Conservation (phyloP, 2,113 vertebrate genomes). For the Toxotes chatareus region DNA sequence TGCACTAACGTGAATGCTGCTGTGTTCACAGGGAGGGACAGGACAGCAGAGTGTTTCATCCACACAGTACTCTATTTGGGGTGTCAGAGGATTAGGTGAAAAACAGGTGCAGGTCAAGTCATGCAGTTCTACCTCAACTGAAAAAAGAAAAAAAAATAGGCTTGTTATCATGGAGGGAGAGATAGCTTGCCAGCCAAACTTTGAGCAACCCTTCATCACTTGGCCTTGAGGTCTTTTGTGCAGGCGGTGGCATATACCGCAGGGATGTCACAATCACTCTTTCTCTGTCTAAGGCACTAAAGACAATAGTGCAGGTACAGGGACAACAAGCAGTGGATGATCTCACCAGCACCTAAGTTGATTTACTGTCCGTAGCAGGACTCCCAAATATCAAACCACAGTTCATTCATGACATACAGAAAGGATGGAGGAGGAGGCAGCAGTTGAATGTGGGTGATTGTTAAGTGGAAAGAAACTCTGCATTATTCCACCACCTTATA, state of each 20-base stretch:
- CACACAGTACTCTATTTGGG: slow-evolving; percentile 50
- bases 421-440: neutral
- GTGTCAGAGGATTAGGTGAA: slow-evolving; percentile 52
- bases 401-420: slow-evolving; percentile 14
- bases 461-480: slow-evolving; percentile 12
- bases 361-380: slow-evolving; percentile 31
- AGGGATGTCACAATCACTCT: slow-evolving; percentile 60
- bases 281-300: slow-evolving; percentile 46
- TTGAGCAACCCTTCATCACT: slow-evolving; percentile 56
- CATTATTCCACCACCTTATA: slow-evolving; percentile 1
- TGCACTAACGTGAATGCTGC: neutral
- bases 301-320: slow-evolving; percentile 47
- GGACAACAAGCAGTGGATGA: slow-evolving; percentile 37
- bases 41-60: slow-evolving; percentile 43
- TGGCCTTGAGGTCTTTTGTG: slow-evolving; percentile 57
- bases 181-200: slow-evolving; percentile 52
- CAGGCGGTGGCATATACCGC: slow-evolving; percentile 31
- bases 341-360: slow-evolving; percentile 30
- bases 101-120: slow-evolving; percentile 52
- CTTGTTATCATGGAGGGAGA: slow-evolving; percentile 20
- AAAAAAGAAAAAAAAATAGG: slow-evolving; percentile 28
- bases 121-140: slow-evolving; percentile 33
- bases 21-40: slow-evolving; percentile 7
- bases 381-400: slow-evolving; percentile 35
- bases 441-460: neutral